Base-by-base conservation (phyloP, 2,113 vertebrate genomes). In the Sinosuthora webbiana region DNA sequence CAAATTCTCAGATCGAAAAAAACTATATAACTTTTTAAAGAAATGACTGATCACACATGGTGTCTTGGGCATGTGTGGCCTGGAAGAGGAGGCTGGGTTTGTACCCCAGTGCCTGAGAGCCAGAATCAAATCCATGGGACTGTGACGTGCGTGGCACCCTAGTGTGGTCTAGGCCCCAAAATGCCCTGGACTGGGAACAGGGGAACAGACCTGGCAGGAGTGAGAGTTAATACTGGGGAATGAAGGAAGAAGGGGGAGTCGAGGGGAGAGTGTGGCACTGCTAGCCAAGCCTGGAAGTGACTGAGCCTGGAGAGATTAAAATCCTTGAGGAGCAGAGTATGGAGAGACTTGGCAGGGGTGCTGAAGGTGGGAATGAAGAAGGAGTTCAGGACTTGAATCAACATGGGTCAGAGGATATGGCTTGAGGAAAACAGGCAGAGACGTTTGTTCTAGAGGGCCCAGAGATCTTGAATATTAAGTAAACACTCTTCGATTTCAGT, bases 121-220 rank as follows among this genome's bases (percentile, higher is more conserved):
- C 42, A 74, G 52, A 60, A 71, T 20, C 1, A 2, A 77, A 50
- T 9, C 27, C 0, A 0, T 27, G 52, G 30, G 14, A 39, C 17
- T 7, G 2, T 74, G 35, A 14, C 0, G 1, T 71, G 30, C 0
- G 0, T 2, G 0, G 25, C 27, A 33, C 7, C 5, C 16, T 69
- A 3, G 7, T 1, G 2, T 68, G 25, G 35, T 87, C 47, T 18
- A 1, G 4, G 20, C 35, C 20, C 60, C 21, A 30, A 30, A 82
- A 75, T 59, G 50, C 18, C 1, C 0, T 42, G 6, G 24, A 3
- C 7, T 62, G 31, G 50, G 56, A 70, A 18, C 6, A 42, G 7
- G 18, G 35, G 42, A 53, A 19, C 9, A 42, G 67, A 49, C 4
- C 3, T 0, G 0, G 19, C 1, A 0, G 41, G 23, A 62, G 18